These are phyloP conservation scores for Desmophyllum pertusum DNA, from an alignment of 92 coral and sea anemone genomes.

Conservation along the genomic window DNA sequence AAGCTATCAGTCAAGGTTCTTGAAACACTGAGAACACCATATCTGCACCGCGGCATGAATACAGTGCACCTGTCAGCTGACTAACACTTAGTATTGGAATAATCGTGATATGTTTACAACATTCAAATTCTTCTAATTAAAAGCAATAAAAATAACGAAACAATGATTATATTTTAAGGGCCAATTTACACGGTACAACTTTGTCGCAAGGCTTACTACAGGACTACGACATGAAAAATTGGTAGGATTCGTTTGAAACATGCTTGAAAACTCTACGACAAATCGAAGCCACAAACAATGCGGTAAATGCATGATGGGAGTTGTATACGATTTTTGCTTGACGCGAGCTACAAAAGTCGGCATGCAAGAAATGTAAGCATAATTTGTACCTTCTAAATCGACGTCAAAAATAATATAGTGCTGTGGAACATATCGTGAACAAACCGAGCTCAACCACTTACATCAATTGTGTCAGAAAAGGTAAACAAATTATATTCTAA, in stretches of 20 bases:
- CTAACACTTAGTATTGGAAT: neutral
- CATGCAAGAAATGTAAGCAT: too few relatives aligned
- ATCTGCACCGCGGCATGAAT: neutral
- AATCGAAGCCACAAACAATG: too few relatives aligned
- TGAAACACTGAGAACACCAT: neutral
- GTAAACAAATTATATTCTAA: slow-evolving; percentile 2
- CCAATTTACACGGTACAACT: too few relatives aligned
- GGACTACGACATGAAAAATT: too few relatives aligned
- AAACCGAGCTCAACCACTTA: neutral
- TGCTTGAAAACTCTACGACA: too few relatives aligned
- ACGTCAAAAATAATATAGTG: neutral
- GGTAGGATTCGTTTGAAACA: too few relatives aligned
- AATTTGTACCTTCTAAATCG: too few relatives aligned
- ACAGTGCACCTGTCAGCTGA: slow-evolving; percentile 1
- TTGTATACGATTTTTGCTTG: too few relatives aligned
- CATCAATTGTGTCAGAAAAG: neutral
- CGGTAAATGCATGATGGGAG: too few relatives aligned
- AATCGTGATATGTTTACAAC: neutral
- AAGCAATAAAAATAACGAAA: neutral
- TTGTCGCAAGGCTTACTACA: too few relatives aligned
- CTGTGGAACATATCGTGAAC: neutral
- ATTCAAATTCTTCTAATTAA: neutral
- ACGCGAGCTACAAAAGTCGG: too few relatives aligned
- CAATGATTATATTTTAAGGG: neutral
- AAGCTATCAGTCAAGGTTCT: neutral